phyloP scores from a whole-genome alignment of 2,113 vertebrate species.

The Corythornis madagascariensis region DNA sequence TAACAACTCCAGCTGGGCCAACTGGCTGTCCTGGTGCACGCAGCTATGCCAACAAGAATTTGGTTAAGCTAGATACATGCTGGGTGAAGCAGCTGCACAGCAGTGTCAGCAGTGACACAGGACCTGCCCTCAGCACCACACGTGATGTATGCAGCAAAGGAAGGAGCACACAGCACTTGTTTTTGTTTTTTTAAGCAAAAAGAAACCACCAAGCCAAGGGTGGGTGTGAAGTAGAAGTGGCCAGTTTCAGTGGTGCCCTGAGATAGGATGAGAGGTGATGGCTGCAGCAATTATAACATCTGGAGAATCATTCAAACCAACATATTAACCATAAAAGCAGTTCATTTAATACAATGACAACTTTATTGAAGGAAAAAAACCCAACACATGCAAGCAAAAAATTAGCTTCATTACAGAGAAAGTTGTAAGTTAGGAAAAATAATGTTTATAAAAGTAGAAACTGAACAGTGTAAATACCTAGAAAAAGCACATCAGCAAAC shows the following conservation, averaged over 20 bases:
- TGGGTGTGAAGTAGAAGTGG: too few species aligned
- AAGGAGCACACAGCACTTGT: not conserved
- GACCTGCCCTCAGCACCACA: not conserved
- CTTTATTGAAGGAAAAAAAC: constrained; percentile 48
- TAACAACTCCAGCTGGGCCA: not conserved
- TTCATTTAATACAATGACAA: not conserved
- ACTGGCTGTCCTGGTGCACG: not conserved
- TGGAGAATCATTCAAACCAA: not conserved
- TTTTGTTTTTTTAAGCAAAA: not conserved
- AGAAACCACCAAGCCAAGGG: not conserved
- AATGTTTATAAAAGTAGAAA: not conserved
- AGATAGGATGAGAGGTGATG: too few species aligned
- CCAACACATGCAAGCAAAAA: not conserved
- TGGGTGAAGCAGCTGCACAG: not conserved
- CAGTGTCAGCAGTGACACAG: not conserved
- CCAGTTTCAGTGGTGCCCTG: too few species aligned
- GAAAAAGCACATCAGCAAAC: constrained; percentile 22
- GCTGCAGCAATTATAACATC: not conserved
- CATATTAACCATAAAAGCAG: not conserved
- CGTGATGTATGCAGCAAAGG: not conserved
- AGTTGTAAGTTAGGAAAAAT: not conserved
- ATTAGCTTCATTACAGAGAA: constrained; percentile 26
- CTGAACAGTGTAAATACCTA: not conserved
- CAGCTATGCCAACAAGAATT: not conserved
- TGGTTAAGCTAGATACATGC: not conserved